Conservation (phyloP, 2,797 vertebrate genomes). For the Phalloptychus januarius region DNA sequence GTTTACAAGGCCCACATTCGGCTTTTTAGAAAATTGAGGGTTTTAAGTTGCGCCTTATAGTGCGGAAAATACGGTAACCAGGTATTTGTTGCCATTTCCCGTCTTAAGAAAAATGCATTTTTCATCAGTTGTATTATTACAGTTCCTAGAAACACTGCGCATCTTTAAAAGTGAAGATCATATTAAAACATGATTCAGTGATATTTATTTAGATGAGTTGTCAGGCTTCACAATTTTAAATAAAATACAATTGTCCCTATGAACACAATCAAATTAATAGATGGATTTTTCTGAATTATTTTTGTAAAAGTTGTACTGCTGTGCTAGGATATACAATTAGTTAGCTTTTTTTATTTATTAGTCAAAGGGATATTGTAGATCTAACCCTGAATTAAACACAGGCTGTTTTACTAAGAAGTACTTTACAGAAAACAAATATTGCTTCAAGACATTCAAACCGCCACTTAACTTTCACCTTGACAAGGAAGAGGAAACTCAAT, state of each 20-base stretch:
- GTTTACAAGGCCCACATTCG: too few relatives aligned
- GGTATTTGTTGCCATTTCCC: background rate
- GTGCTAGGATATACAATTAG: background rate
- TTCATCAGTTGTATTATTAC: background rate
- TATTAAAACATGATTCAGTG: background rate
- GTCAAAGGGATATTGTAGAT: too few relatives aligned
- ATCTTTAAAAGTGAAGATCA: background rate
- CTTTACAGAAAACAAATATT: background rate
- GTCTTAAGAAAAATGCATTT: background rate
- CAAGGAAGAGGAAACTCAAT: background rate
- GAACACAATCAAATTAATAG: background rate
- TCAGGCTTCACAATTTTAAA: background rate
- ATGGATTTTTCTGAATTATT: background rate
- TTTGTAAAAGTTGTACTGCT: background rate
- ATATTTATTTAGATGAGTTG: background rate
- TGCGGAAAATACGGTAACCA: too few relatives aligned
- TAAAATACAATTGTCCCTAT: background rate
- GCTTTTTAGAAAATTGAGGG: too few relatives aligned
- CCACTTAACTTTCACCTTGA: constrained; percentile 2
- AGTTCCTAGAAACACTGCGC: background rate
- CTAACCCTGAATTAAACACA: background rate
- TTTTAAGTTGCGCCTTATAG: too few relatives aligned
- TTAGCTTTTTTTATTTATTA: background rate
- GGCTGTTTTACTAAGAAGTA: background rate
- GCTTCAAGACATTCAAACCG: background rate